Evolutionary conservation across 1,140 invertebrate genomes (phyloP).

Genomic region (Lysiphlebus fabarum): DNA sequence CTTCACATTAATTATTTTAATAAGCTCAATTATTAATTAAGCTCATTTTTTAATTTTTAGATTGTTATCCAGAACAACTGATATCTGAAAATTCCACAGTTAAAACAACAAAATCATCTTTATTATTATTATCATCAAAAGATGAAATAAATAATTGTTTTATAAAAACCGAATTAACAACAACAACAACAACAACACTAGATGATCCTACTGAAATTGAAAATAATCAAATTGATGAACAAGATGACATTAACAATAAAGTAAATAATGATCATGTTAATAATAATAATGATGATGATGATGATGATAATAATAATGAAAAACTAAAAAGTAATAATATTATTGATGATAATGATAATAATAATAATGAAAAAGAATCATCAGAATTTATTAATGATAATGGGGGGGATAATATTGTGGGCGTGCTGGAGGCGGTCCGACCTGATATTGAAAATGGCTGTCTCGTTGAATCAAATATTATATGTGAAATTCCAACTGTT

Average conservation of each 20-base stretch:
- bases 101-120: too few relatives aligned
- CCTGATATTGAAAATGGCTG: conserved; percentile 54
- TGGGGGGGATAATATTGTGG: conserved; percentile 43
- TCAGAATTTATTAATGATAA: conserved; percentile 28
- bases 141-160: too few relatives aligned
- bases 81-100: too few relatives aligned
- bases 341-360: conserved; percentile 10
- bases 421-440: conserved; percentile 52
- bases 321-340: conserved; percentile 4
- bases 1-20: too few relatives aligned
- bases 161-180: too few relatives aligned
- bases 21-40: too few relatives aligned
- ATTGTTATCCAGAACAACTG: too few relatives aligned
- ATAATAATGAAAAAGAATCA: not conserved
- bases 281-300: conserved; percentile 13
- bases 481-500: conserved; percentile 29
- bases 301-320: conserved; percentile 15
- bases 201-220: too few relatives aligned
- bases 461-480: conserved; percentile 32
- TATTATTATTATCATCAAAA: too few relatives aligned
- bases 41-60: too few relatives aligned
- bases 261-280: not conserved
- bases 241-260: not conserved
- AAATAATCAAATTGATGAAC: not conserved
- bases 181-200: too few relatives aligned